Evolutionary conservation across 2,797 vertebrate genomes (phyloP).

Genomic region (Ceyx erithaca): DNA sequence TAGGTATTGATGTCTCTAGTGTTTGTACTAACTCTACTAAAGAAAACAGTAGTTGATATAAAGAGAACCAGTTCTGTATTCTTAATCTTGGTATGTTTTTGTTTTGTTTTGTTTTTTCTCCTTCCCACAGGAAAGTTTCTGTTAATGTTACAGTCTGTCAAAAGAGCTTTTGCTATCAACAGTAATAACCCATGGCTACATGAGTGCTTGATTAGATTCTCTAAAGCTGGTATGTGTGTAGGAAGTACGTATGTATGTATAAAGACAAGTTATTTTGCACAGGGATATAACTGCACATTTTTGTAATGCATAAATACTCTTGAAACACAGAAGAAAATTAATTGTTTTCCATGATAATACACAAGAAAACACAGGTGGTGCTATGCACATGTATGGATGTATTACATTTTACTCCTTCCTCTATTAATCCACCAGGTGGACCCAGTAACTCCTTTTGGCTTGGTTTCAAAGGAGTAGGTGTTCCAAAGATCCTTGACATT

Average conservation of each 20-base stretch:
- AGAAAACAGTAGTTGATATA: not conserved
- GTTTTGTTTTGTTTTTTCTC: not conserved
- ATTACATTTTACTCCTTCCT: not conserved
- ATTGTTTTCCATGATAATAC: not conserved
- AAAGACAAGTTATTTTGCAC: not conserved
- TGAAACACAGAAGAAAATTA: not conserved
- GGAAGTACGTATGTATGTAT: not conserved
- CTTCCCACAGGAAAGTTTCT: conserved; percentile 80
- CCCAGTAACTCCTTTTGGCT: not conserved
- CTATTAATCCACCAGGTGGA: not conserved
- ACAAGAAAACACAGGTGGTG: not conserved
- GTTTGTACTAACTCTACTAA: not conserved
- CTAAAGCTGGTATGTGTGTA: conserved; percentile 79
- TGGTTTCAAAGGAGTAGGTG: not conserved
- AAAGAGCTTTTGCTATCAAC: conserved; percentile 83
- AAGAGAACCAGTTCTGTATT: not conserved
- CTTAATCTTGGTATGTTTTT: not conserved
- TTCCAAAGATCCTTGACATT: not conserved
- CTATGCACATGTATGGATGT: not conserved
- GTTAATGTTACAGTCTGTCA: conserved; percentile 84
- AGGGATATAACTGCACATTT: not conserved
- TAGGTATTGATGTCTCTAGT: not conserved
- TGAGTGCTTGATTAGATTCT: conserved; percentile 84
- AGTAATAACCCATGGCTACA: conserved; percentile 82
- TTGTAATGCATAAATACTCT: not conserved